These are phyloP conservation scores for Tethya wilhelma DNA, from an alignment of 37 sponge, comb jelly and placozoan genomes.

Conservation along the genomic window DNA sequence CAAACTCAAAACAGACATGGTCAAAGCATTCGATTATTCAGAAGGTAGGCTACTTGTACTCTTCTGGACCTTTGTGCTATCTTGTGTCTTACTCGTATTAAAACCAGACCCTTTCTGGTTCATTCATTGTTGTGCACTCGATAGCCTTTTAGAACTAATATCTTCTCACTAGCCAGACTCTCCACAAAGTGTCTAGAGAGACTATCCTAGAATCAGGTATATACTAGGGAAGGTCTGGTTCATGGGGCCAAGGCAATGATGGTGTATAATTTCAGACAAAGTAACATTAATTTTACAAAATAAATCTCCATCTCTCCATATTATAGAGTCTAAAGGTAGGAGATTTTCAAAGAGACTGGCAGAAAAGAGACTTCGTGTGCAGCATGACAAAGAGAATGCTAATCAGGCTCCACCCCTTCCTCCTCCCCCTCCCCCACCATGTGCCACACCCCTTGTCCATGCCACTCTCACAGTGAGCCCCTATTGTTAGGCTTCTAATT, in stretches of 20 bases:
- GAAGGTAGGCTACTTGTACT: no score
- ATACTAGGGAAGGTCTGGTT: neutral
- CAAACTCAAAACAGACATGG: conserved; percentile 62
- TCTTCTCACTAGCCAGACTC: no score
- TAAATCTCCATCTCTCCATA: no score
- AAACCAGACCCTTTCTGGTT: no score
- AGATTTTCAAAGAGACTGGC: conserved; percentile 70
- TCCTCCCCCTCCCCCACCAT: conserved; percentile 64
- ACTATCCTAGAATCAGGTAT: neutral
- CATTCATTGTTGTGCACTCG: no score
- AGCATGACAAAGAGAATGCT: neutral
- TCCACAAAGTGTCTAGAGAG: neutral
- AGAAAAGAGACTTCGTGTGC: conserved; percentile 23
- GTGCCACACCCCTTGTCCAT: conserved; percentile 15
- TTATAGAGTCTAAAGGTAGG: conserved; percentile 45
- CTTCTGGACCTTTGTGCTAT: no score
- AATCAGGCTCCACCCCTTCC: conserved; percentile 46
- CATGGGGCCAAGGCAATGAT: neutral
- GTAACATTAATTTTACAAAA: neutral
- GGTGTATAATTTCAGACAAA: no score
- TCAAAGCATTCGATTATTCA: conserved; percentile 61
- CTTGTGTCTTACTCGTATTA: no score
- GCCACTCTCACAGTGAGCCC: neutral
- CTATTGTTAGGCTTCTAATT: no score
- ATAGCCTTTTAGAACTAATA: no score